Percentiles rank a stretch among this genome's conserved stretches.
Evolutionary conservation across 2,888 invertebrate species (phyloP).

Genomic region (Drosophila testacea): DNA sequence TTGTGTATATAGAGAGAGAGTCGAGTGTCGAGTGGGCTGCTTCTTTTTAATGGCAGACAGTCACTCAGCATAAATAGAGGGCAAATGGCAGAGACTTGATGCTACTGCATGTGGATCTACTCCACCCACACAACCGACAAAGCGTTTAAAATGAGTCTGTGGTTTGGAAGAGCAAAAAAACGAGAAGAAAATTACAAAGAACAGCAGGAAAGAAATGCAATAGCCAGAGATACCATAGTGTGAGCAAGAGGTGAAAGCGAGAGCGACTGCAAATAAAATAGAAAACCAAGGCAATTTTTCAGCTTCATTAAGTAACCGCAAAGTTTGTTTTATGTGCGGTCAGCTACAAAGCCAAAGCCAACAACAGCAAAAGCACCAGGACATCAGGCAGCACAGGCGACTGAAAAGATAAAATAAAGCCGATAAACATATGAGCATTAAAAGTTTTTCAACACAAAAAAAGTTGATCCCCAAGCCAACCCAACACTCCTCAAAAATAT

Average conservation of each 20-base stretch:
- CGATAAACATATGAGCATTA: constrained; percentile 57
- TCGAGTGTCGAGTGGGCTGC: constrained; percentile 31
- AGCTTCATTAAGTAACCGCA: constrained; percentile 78
- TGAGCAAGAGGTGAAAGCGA: constrained; percentile 21
- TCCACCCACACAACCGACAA: constrained; percentile 17
- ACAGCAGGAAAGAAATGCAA: constrained; percentile 45
- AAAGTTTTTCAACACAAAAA: constrained; percentile 38
- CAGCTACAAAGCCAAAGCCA: constrained; percentile 49
- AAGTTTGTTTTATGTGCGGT: constrained; percentile 75
- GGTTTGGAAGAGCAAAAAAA: constrained; percentile 31
- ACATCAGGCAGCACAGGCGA: constrained; percentile 15
- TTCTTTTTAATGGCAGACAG: constrained; percentile 61
- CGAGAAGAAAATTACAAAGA: constrained; percentile 27
- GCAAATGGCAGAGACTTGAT: constrained; percentile 42
- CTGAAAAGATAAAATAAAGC: constrained; percentile 37
- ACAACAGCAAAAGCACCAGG: neutral
- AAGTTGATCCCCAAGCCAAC: constrained; percentile 17
- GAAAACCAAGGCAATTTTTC: constrained; percentile 75
- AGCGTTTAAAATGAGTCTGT: constrained; percentile 62
- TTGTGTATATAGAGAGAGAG: constrained; percentile 26
- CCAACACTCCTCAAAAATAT: constrained; percentile 19
- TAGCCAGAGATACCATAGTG: constrained; percentile 35
- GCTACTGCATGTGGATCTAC: constrained; percentile 32
- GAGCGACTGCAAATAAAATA: constrained; percentile 64
- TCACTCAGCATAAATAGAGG: constrained; percentile 66